Conservation (phyloP, 2,888 invertebrate genomes). For the Heliothis peltigera region DNA sequence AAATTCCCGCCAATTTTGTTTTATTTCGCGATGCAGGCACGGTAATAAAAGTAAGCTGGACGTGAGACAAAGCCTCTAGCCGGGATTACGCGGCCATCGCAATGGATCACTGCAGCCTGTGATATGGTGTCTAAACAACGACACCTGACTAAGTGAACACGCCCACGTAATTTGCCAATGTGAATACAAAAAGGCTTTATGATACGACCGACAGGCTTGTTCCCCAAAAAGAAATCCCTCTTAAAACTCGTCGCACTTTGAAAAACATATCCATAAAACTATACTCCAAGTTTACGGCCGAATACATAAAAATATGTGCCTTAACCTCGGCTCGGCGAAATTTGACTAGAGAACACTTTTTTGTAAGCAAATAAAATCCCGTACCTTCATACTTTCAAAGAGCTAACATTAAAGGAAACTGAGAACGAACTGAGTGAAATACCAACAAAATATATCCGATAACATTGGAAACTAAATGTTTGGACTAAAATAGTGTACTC, state of each 20-base stretch:
- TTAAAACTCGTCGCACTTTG: constrained; percentile 72
- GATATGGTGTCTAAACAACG: constrained; percentile 85
- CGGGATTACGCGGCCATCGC: constrained; percentile 87
- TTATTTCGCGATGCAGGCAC: constrained; percentile 89
- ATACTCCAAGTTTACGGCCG: constrained; percentile 75
- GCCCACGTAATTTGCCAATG: constrained; percentile 59
- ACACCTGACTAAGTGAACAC: constrained; percentile 77
- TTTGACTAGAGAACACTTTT: constrained; percentile 67
- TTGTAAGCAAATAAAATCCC: constrained; percentile 67
- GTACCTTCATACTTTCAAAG: constrained; percentile 59
- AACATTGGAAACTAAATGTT: constrained; percentile 37
- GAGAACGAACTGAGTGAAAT: constrained; percentile 28
- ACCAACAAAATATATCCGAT: constrained; percentile 30
- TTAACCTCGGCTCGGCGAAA: constrained; percentile 66
- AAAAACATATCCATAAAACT: constrained; percentile 78
- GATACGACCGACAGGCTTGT: constrained; percentile 58
- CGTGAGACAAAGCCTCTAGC: constrained; percentile 88
- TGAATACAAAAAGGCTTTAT: constrained; percentile 57
- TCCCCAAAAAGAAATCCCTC: constrained; percentile 67
- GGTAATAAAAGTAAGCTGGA: constrained; percentile 90
- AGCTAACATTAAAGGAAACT: constrained; percentile 50
- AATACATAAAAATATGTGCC: constrained; percentile 75
- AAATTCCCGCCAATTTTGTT: constrained; percentile 90
- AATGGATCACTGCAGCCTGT: constrained; percentile 86
- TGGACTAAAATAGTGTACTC: constrained; percentile 15